Evolutionary conservation across 1,140 invertebrate genomes (phyloP), one percentile per base, ranked within the genome.

Genomic region (Sipha flava): DNA sequence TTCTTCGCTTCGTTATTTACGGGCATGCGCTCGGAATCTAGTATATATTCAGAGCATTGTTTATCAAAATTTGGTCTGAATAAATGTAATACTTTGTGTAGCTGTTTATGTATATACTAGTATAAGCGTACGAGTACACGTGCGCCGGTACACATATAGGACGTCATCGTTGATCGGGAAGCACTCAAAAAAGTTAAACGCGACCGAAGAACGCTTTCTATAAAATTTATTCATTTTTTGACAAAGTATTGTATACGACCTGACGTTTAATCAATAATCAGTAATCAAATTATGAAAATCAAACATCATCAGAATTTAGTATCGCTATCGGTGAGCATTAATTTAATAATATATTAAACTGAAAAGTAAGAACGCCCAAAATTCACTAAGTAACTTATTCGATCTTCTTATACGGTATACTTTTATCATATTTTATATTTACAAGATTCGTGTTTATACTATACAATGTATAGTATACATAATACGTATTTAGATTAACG

Each of bases 201-300:
- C 3, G 21, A 5, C 34, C 37, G 14, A 10, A 66, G 4, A 2
- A 26, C 16, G 6, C 14, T 6, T 66, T 66, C 14, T 40, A 66
- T 43, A 43, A 21, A 18, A 21, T 43, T 66, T 43, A 66, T 43
- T 66, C 1, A 43, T 66, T 66, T 66, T 43, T 26, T 37, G 3
- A 43, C 37, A 43, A 16, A 66, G 21, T 14, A 66, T 43, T 23
- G n/a, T 66, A 43, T 23, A 26, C 59, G n/a, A 62, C 54, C 37
- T 43, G 64, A 66, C 64, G n/a, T 66, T 66, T 66, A 66, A 66
- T 66, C 64, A 66, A 66, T 66, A 66, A 12, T 21, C 37, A 14
- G 37, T 66, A 66, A 66, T 66, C 37, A 23, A 66, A 66, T 66
- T 43, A 43, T 14, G 37, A 16, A 23, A 43, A 66, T 66, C 37